Percentiles rank a stretch among this genome's conserved stretches.
These are phyloP conservation scores for Sepioteuthis lessoniana DNA, from an alignment of 2,888 invertebrate species.

Conservation along the genomic window DNA sequence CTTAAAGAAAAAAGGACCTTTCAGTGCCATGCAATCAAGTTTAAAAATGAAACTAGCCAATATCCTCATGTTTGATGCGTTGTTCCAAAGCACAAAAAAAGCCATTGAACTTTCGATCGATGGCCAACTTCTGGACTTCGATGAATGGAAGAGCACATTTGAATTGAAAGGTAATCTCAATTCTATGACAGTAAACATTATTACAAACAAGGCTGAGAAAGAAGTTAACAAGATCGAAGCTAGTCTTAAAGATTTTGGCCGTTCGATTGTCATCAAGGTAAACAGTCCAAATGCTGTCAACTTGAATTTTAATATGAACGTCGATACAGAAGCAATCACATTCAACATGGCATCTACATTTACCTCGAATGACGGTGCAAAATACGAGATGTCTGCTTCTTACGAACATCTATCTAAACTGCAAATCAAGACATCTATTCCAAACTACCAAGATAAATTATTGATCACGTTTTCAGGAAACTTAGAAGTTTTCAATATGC, in stretches of 20 bases:
- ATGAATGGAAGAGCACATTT: neutral
- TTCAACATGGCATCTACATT: neutral
- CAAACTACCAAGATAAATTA: neutral
- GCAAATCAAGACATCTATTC: neutral
- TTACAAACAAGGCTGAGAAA: neutral
- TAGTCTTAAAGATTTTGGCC: neutral
- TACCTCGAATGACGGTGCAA: neutral
- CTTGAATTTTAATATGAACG: neutral
- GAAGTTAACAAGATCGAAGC: neutral
- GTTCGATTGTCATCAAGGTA: neutral
- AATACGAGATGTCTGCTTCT: neutral
- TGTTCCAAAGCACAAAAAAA: neutral
- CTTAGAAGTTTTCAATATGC: neutral
- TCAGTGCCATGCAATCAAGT: too few relatives aligned
- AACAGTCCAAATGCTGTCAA: neutral
- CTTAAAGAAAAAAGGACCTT: too few relatives aligned
- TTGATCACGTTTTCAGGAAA: neutral
- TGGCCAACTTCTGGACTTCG: neutral
- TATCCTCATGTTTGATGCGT: neutral
- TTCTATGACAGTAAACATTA: neutral
- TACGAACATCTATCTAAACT: slow-evolving; percentile 24
- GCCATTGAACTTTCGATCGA: neutral
- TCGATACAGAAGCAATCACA: neutral
- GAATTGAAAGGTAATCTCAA: neutral
- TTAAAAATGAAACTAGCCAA: neutral